Conservation (phyloP, 2,113 vertebrate species). For the Sceloporus undulatus region DNA sequence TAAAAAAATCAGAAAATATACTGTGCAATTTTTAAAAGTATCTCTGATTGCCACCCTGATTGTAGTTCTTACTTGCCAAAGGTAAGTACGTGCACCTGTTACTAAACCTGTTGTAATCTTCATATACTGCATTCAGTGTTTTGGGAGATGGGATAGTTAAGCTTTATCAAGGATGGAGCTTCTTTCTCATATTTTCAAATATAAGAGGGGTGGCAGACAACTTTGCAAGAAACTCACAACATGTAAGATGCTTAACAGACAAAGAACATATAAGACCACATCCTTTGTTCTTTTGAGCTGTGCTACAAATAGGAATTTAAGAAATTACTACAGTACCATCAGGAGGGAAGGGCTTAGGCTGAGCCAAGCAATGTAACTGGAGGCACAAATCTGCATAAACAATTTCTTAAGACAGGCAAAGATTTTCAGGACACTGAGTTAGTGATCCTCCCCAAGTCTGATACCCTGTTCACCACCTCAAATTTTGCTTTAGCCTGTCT, state of each 20-base stretch:
- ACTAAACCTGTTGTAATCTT: not conserved
- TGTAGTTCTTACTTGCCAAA: not conserved
- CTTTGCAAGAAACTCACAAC: not conserved
- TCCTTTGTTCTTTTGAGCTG: not conserved
- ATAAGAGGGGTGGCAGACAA: not conserved
- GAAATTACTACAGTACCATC: not conserved
- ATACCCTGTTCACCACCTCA: not conserved
- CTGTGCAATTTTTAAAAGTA: not conserved
- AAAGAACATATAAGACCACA: not conserved
- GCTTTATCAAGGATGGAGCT: not conserved
- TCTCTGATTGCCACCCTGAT: not conserved
- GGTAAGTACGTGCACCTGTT: not conserved
- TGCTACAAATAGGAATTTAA: not conserved
- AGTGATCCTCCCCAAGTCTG: not conserved
- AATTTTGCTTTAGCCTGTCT: not conserved
- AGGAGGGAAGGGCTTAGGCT: not conserved
- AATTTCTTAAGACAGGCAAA: not conserved
- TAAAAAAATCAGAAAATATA: no score
- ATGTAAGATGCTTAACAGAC: not conserved
- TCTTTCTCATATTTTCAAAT: not conserved
- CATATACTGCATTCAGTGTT: not conserved
- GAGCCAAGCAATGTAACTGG: not conserved
- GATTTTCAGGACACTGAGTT: not conserved
- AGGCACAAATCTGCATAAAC: not conserved
- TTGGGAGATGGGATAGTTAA: no score